Percentiles rank a stretch among this genome's conserved stretches.
phyloP scores from a whole-genome alignment of 2,888 invertebrate species.

The Ophion obscuratus region DNA sequence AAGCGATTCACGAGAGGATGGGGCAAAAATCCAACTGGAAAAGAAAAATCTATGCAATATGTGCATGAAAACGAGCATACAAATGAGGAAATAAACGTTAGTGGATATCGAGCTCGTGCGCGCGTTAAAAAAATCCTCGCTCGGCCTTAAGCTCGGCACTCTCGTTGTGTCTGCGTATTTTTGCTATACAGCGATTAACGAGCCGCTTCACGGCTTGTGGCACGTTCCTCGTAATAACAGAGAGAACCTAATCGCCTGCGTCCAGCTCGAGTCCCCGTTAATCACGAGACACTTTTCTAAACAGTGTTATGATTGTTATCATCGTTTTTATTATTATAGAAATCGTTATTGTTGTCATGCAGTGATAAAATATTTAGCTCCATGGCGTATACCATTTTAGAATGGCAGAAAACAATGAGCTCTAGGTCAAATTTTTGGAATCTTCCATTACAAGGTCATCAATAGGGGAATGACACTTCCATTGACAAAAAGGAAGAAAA shows the following conservation, averaged over 20 bases:
- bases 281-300: slow-evolving; percentile 29
- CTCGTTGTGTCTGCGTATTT: slow-evolving; percentile 60
- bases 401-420: slow-evolving; percentile 37
- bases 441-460: slow-evolving; percentile 27
- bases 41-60: not conserved
- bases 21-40: not conserved
- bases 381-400: slow-evolving; percentile 5
- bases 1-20: not conserved
- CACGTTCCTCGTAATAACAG: slow-evolving; percentile 70
- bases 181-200: slow-evolving; percentile 68
- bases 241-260: slow-evolving; percentile 64
- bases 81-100: not conserved
- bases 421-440: slow-evolving; percentile 32
- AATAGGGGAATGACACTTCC: slow-evolving; percentile 23
- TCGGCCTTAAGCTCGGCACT: not conserved
- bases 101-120: not conserved
- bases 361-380: not conserved
- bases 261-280: slow-evolving; percentile 43
- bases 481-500: not conserved
- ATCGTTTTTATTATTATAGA: slow-evolving; percentile 62
- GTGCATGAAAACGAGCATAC: not conserved
- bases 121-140: not conserved
- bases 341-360: slow-evolving; percentile 33
- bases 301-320: slow-evolving; percentile 7
- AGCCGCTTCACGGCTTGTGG: slow-evolving; percentile 62